Percentiles rank a stretch among this genome's conserved stretches.
Evolutionary conservation across 2,888 invertebrate species (phyloP).

Genomic region (Alentia gelatinosa): DNA sequence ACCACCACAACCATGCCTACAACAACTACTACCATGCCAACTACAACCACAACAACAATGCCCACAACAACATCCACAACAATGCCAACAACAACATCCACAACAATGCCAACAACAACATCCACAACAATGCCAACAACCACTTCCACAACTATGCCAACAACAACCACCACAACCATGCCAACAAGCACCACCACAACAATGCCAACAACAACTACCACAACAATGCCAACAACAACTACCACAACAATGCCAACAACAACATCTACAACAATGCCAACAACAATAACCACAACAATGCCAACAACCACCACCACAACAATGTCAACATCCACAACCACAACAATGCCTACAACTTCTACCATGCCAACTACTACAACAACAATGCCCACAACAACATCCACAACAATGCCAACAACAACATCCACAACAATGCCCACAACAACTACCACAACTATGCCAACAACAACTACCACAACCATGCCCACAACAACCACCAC

Average conservation of each 20-base stretch:
- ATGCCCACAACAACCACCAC: neutral
- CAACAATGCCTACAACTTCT: neutral
- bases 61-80: no score
- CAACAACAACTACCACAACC: neutral
- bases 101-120: neutral
- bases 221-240: neutral
- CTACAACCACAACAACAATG: neutral
- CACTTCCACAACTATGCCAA: neutral
- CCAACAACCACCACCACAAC: neutral
- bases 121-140: neutral
- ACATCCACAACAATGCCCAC: neutral
- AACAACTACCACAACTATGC: neutral
- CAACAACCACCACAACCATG: neutral
- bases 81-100: neutral
- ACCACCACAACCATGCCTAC: neutral
- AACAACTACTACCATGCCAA: neutral
- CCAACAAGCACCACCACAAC: neutral
- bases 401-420: neutral
- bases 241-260: neutral
- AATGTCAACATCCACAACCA: neutral
- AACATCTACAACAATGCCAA: constrained; percentile 2
- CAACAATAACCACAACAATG: neutral
- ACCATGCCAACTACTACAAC: neutral
- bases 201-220: neutral
- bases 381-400: neutral